These are phyloP conservation scores for Clistopyga incitator DNA, from an alignment of 2,888 invertebrate genomes.

Conservation along the genomic window DNA sequence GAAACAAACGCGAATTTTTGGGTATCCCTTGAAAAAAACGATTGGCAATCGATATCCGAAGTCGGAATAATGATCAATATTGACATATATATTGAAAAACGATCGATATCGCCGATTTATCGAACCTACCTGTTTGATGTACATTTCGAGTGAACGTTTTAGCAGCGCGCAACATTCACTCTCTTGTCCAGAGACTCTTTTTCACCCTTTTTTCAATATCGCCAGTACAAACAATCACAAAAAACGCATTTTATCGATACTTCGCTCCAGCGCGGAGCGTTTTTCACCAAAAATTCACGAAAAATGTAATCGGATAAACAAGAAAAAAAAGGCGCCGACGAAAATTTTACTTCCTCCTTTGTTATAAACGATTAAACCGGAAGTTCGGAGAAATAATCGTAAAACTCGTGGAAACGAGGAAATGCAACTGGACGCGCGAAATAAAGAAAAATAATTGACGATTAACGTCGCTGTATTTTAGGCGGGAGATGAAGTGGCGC, in stretches of 20 bases:
- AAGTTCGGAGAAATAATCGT: neutral
- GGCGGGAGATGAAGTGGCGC: neutral
- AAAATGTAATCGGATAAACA: neutral
- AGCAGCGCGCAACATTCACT: neutral
- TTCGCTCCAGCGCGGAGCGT: neutral
- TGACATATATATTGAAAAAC: neutral
- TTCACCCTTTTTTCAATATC: neutral
- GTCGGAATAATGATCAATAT: neutral
- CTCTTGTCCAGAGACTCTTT: neutral
- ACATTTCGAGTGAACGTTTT: conserved; percentile 5
- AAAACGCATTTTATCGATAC: neutral
- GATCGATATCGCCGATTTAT: neutral
- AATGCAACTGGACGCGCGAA: neutral
- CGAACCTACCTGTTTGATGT: conserved; percentile 25
- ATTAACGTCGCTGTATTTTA: neutral
- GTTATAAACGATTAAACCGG: neutral
- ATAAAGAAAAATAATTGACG: neutral
- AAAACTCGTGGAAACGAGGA: neutral
- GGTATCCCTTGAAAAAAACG: neutral
- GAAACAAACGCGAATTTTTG: neutral
- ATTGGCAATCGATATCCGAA: neutral
- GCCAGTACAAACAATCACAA: neutral
- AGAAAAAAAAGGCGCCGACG: neutral
- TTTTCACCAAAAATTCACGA: neutral
- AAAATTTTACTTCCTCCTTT: neutral